Base-by-base conservation (phyloP, 2,888 invertebrate genomes). In the Aleiodes leptofemur region DNA sequence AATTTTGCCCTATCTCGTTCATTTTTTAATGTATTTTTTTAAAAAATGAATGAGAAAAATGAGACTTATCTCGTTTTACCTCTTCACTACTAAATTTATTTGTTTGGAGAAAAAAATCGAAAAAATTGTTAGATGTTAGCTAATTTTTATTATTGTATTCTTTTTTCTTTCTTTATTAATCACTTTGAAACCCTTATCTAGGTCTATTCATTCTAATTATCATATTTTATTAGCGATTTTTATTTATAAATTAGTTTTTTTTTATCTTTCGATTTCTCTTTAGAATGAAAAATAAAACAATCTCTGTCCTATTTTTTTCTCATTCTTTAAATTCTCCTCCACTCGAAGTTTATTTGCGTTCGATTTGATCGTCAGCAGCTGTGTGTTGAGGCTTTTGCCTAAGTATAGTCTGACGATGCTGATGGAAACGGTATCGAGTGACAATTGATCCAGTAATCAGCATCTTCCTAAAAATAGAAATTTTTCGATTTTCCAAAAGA, bases 281-380 rank as follows among this genome's bases (percentile, higher is more conserved):
- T 23, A 61, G 23, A 51, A 34, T 13, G 31, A 51, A 51, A 43
- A 43, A 43, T 43, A 43, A 43, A 43, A 43, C 14, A 64, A 48
- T 55, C n/a, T 48, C 53, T 61, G 31, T 29, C 43, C 50, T 14
- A 71, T 72, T 64, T 69, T 73, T 64, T 69, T 73, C 55, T 11
- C 69, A 61, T 72, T 43, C 53, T 38, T 38, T 31, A 50, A 16
- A 31, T 68, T 23, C 69, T 55, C 71, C 72, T 23, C 70, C 61
- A 16, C 59, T 50, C 80, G 76, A 83, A 23, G 83, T 88, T 87
- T 86, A 86, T 87, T 88, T 86, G 85, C 81, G 86, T 86, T 85
- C 83, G 79, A 85, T 86, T 85, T 83, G 82, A 86, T 84, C 82
- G 83, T 77, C 81, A 79, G 82, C 84, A 84, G 82, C 83, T 84